Conservation (phyloP, 2,113 vertebrate species). For the Cyanoramphus novaezelandiae region DNA sequence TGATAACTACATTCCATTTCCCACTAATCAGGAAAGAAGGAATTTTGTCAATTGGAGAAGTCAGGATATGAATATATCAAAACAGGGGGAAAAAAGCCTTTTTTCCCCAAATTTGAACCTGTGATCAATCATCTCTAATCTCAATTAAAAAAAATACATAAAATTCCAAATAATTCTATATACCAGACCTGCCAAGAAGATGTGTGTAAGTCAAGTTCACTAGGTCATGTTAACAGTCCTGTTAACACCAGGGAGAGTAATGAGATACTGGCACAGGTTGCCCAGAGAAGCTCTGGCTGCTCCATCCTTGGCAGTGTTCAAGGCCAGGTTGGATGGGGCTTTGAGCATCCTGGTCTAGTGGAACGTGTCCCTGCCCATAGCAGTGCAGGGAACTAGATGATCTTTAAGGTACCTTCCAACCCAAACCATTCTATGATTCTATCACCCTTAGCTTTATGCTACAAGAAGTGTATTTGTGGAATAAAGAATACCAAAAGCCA, state of each 20-base stretch:
- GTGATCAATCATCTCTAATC: background rate
- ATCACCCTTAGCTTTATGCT: background rate
- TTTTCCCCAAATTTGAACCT: background rate
- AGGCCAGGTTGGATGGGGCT: background rate
- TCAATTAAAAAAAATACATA: background rate
- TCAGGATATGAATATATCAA: background rate
- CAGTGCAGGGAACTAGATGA: background rate
- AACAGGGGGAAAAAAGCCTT: rapidly evolving
- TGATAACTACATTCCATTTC: background rate
- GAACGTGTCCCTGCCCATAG: background rate
- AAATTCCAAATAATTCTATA: background rate
- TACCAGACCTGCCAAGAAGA: background rate
- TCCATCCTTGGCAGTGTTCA: background rate
- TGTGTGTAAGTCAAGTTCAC: background rate
- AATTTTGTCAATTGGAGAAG: background rate
- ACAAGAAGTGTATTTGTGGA: background rate
- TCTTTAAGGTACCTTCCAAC: background rate
- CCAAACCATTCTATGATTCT: background rate
- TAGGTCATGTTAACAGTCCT: background rate
- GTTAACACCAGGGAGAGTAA: background rate
- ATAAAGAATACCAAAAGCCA: background rate
- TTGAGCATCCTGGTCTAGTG: background rate
- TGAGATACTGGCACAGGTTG: background rate
- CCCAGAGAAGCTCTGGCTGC: background rate
- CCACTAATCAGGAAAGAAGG: background rate